A percentile compares a stretch with the other conserved stretches of the same genome.
phyloP scores from a whole-genome alignment of 2,113 vertebrate genomes.

The Takifugu bimaculatus region DNA sequence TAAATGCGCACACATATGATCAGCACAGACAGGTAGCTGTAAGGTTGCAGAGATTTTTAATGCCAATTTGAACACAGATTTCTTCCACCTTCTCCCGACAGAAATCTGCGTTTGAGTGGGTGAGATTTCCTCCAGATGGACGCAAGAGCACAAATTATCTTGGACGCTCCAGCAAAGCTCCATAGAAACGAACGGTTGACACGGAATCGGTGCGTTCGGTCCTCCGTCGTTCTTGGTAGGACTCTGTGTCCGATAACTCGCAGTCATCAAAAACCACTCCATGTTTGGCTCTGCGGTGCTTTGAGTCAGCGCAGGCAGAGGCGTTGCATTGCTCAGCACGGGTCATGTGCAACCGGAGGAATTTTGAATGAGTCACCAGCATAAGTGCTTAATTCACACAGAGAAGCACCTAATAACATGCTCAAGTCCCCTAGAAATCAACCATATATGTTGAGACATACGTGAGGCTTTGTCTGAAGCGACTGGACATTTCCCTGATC shows the following conservation, averaged over 20 bases:
- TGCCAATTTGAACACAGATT: slow-evolving; percentile 15
- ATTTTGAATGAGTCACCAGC: slow-evolving; percentile 52
- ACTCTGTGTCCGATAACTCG: slow-evolving; percentile 24
- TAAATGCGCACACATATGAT: neutral
- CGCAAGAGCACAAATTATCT: slow-evolving; percentile 23
- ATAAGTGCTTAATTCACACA: slow-evolving; percentile 34
- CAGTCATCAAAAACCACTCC: slow-evolving; percentile 34
- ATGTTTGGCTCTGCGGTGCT: slow-evolving; percentile 55
- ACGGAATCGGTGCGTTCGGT: slow-evolving; percentile 13
- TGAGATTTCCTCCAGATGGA: slow-evolving; percentile 47
- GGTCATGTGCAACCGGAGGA: slow-evolving; percentile 50
- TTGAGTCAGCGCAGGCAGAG: slow-evolving; percentile 55
- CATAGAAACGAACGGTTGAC: slow-evolving; percentile 24
- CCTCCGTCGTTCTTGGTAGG: slow-evolving; percentile 4
- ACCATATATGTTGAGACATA: neutral
- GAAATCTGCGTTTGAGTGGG: slow-evolving; percentile 25
- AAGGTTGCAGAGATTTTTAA: neutral
- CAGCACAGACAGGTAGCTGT: neutral
- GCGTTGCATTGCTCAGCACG: slow-evolving; percentile 55
- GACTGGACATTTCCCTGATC: neutral
- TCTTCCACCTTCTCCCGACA: slow-evolving; percentile 16
- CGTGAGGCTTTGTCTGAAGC: neutral
- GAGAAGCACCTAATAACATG: slow-evolving; percentile 30
- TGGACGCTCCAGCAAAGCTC: slow-evolving; percentile 23
- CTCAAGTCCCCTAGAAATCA: slow-evolving; percentile 13